Evolutionary conservation across 2,797 vertebrate species (phyloP), one percentile per base, ranked within the genome.

Genomic region (Danio tinwini): DNA sequence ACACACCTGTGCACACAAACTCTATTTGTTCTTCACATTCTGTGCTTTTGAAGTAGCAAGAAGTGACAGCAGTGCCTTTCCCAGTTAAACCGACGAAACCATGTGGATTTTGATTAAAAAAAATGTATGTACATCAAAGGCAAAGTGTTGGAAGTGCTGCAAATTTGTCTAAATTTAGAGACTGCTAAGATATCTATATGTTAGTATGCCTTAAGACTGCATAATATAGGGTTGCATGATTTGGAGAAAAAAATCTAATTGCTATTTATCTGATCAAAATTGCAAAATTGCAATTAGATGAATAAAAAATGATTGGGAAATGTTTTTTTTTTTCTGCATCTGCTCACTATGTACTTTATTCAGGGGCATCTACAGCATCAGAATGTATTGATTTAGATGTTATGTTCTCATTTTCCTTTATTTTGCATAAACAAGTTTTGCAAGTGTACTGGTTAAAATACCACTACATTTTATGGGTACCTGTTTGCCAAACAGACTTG

Each of bases 1-100:
- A 40, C 67, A 65, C 49, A 79, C 72, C 78, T 69, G 44, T 56
- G n/a, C 50, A 64, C 11, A 69, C 29, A 64, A 47, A 44, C 17
- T 52, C 7, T 14, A 3, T 42, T 53, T 17, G 40, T 53, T 40
- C 11, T 64, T 39, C 10, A 72, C 53, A 19, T 21, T 5, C n/a
- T 29, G 6, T 45, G 21, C 19, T 37, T 55, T 17, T n/a, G 49
- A 64, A n/a, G 4, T 40, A 29, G 13, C 29, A 16, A 53, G 10
- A 13, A 67, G 7, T 13, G 37, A 12, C 39, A 47, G 42, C 42
- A 45, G 44, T 19, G 44, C 0, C 17, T 19, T 65, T 8, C 5
- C 21, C 7, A 10, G 16, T 68, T 21, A 50, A 68, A 37, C 65
- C 10, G 19, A 44, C 17, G 11, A n/a, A 3, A 11, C 6, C n/a